Conservation (phyloP, 2,888 invertebrate species). For the Himalopsyche anomala region DNA sequence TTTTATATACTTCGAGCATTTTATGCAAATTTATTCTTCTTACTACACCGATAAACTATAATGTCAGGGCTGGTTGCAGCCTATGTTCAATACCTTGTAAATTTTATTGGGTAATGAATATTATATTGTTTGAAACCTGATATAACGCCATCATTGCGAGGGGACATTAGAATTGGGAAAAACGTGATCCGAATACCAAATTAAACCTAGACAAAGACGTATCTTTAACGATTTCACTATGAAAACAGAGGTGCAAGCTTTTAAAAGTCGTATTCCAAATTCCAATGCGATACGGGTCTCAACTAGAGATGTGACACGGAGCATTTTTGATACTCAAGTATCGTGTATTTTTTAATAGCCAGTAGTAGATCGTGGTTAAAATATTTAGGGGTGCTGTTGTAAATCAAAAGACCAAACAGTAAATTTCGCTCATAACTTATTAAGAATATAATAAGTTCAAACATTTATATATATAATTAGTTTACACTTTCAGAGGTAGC, state of each 20-base stretch:
- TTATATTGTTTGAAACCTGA: slow-evolving; percentile 53
- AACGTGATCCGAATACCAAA: slow-evolving; percentile 55
- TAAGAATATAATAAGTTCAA: no score
- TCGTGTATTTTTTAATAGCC: no score
- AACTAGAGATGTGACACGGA: no score
- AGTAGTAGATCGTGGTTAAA: no score
- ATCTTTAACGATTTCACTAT: slow-evolving; percentile 44
- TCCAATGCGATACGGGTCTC: background rate
- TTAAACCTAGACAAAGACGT: slow-evolving; percentile 57
- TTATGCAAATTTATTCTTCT: background rate
- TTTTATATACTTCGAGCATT: background rate
- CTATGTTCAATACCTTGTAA: slow-evolving; percentile 36
- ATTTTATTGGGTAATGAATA: slow-evolving; percentile 58
- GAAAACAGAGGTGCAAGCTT: slow-evolving; percentile 19
- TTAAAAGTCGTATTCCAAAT: background rate
- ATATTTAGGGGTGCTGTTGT: no score
- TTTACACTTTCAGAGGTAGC: no score
- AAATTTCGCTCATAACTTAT: no score
- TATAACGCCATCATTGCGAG: slow-evolving; percentile 48
- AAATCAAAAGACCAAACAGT: no score
- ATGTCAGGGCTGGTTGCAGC: slow-evolving; percentile 9
- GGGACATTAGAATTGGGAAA: slow-evolving; percentile 57
- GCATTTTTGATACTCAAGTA: no score
- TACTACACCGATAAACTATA: background rate
- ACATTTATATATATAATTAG: no score